Conservation (phyloP, 2,797 vertebrate genomes). For the Lerista edwardsae region DNA sequence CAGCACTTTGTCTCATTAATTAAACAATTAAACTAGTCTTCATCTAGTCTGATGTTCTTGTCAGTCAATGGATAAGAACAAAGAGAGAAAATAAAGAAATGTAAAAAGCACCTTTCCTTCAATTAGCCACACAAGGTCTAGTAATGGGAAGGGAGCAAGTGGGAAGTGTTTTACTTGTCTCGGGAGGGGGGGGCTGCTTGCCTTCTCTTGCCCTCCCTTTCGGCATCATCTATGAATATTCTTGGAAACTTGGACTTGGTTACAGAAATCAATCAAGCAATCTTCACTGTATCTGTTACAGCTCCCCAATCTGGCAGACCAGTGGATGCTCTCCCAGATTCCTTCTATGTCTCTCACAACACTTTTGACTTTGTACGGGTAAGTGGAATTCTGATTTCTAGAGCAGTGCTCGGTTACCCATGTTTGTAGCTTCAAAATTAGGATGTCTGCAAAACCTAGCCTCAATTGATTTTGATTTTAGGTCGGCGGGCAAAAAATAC, state of each 20-base stretch:
- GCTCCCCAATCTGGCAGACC: background rate
- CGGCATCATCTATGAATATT: background rate
- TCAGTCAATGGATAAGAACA: too few relatives aligned
- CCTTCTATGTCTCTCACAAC: background rate
- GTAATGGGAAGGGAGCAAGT: too few relatives aligned
- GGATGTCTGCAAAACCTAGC: background rate
- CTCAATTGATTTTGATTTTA: background rate
- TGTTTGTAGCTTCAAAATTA: too few relatives aligned
- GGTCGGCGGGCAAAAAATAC: background rate
- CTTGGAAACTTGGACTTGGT: background rate
- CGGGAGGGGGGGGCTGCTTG: too few relatives aligned
- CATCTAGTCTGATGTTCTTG: too few relatives aligned
- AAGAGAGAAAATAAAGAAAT: too few relatives aligned
- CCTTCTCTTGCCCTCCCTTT: too few relatives aligned
- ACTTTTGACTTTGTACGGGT: background rate
- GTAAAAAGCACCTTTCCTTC: too few relatives aligned
- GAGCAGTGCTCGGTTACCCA: background rate
- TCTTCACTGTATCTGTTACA: background rate
- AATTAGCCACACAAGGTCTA: too few relatives aligned
- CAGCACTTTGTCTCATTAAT: too few relatives aligned
- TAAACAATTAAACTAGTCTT: too few relatives aligned
- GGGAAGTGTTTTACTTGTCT: too few relatives aligned
- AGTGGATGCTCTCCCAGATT: background rate
- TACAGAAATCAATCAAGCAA: background rate
- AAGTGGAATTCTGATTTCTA: background rate